phyloP scores from a whole-genome alignment of 92 coral and sea anemone genomes.

The Parazoanthus darwini region DNA sequence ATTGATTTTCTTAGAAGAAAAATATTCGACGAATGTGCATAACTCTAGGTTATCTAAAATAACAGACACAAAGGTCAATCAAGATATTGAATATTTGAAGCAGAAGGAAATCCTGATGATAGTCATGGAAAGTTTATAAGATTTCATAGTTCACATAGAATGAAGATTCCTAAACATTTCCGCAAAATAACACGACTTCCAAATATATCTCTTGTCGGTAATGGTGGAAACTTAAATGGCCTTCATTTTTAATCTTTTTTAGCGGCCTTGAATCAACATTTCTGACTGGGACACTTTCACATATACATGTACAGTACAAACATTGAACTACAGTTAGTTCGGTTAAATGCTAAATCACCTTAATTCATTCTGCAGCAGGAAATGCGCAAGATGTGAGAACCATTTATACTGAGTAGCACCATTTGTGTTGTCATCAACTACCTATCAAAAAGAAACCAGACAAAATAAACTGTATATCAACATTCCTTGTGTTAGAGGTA shows the following conservation, averaged over 20 bases:
- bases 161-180: too few relatives aligned
- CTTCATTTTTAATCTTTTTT: too few relatives aligned
- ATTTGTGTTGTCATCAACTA: constrained; percentile 62
- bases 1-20: too few relatives aligned
- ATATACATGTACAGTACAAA: too few relatives aligned
- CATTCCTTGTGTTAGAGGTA: not conserved
- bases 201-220: too few relatives aligned
- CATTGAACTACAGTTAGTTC: too few relatives aligned
- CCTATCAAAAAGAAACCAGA: constrained; percentile 39
- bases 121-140: too few relatives aligned
- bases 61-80: not conserved
- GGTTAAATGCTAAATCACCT: not conserved
- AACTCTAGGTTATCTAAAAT: not conserved
- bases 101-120: not conserved
- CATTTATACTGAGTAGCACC: constrained; percentile 61
- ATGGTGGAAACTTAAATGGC: too few relatives aligned
- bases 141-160: too few relatives aligned
- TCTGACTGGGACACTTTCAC: too few relatives aligned
- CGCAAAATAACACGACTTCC: too few relatives aligned
- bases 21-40: not conserved
- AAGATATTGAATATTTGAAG: not conserved
- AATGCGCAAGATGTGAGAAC: constrained; percentile 44
- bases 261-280: too few relatives aligned
- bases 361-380: constrained; percentile 37
- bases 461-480: not conserved